Conservation (phyloP, 2,113 vertebrate species). For the Pygoscelis antarcticus region DNA sequence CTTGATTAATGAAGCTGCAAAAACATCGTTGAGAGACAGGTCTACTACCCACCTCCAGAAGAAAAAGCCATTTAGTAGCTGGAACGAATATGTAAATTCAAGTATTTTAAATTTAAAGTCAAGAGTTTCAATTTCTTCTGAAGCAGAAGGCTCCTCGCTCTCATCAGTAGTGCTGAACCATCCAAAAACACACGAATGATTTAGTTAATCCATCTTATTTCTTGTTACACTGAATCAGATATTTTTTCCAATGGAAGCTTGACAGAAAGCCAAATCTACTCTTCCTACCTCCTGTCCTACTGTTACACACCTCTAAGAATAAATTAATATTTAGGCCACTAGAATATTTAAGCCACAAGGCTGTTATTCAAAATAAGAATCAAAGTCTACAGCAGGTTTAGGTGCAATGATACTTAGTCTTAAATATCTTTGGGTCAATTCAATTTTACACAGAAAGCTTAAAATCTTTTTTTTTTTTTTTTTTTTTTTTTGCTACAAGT, state of each 20-base stretch:
- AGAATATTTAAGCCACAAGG: not conserved
- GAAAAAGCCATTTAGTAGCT: not conserved
- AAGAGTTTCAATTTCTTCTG: not conserved
- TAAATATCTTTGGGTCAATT: not conserved
- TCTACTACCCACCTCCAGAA: not conserved
- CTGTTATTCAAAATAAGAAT: not conserved
- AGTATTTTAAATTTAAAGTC: not conserved
- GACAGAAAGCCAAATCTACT: not conserved
- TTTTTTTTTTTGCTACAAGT: not conserved
- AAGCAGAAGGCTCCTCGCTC: not conserved
- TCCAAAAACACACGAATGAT: fast-evolving
- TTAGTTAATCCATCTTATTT: not conserved
- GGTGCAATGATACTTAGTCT: not conserved
- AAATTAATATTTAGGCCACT: not conserved
- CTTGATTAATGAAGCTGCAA: not conserved
- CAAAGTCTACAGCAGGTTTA: not conserved
- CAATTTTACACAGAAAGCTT: not conserved
- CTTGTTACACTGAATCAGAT: not conserved
- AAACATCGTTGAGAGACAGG: not conserved
- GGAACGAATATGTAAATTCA: not conserved
- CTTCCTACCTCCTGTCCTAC: not conserved
- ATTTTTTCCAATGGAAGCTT: not conserved
- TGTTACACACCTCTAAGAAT: not conserved
- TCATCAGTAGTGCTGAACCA: not conserved
- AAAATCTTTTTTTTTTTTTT: not conserved